Evolutionary conservation across 2,113 vertebrate species (phyloP).

Genomic region (Myrmecobius fasciatus): DNA sequence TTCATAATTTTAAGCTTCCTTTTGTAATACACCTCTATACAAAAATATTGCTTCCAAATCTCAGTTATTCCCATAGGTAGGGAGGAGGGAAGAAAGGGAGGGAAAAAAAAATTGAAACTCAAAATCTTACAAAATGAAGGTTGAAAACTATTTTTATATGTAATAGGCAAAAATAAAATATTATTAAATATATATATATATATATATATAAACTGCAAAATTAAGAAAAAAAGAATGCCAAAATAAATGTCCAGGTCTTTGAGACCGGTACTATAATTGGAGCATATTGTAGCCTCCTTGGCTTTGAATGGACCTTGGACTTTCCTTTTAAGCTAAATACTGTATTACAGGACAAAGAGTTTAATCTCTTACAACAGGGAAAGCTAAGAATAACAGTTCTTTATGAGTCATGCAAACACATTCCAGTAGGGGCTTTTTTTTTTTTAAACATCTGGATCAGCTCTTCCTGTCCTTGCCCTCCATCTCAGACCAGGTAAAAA

Average conservation of each 20-base stretch:
- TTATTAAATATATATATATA: too few relatives aligned
- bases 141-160: too few relatives aligned
- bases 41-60: constrained; percentile 49
- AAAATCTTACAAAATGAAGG: too few relatives aligned
- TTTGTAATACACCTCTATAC: neutral
- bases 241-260: constrained; percentile 57
- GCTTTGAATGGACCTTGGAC: constrained; percentile 63
- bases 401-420: constrained; percentile 82
- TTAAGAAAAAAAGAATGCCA: constrained; percentile 28
- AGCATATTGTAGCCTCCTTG: constrained; percentile 54
- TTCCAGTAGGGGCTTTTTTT: constrained; percentile 76
- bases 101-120: too few relatives aligned
- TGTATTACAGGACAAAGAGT: constrained; percentile 74
- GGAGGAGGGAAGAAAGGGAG: too few relatives aligned
- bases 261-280: constrained; percentile 44
- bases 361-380: constrained; percentile 74
- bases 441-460: constrained; percentile 74
- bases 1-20: neutral
- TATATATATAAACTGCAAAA: too few relatives aligned
- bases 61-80: neutral
- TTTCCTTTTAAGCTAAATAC: constrained; percentile 74
- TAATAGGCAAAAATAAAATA: too few relatives aligned
- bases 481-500: constrained; percentile 76
- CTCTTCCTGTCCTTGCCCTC: constrained; percentile 68
- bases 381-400: constrained; percentile 79